Base-by-base conservation (phyloP, 2,888 invertebrate species). In the Asteroscopus sphinx region DNA sequence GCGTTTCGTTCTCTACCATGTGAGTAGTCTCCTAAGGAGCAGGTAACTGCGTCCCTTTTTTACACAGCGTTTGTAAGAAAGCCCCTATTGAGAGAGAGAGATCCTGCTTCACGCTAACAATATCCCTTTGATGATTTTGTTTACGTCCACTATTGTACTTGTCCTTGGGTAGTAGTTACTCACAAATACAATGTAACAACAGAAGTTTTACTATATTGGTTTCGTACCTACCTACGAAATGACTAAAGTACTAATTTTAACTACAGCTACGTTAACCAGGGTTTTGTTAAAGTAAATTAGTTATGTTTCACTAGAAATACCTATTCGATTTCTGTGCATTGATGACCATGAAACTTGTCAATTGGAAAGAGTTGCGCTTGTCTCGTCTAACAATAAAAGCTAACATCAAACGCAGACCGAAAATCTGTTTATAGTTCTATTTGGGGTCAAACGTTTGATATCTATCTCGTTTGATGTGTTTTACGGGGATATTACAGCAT, bases 1-100 rank as follows among this genome's bases (percentile, higher is more conserved):
- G 59, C 21, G 33, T 48, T 61, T 36, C 57, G 56, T 26, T 63
- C 35, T 54, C 44, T 45, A 39, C 54, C 46, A 51, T 57, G 21
- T 49, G 48, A 61, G 4, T 21, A 21, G 39, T 59, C 28, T 45
- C 26, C 44, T 46, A 55, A 71, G 71, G 79, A 83, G 88, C 92
- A 91, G 91, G 92, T 93, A 93, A 86, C 85, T 79, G 80, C 85
- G 86, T 86, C 91, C 91, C 80, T 90, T 92, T 92, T 92, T 91
- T 89, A 80, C 77, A 65, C 72, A 68, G n/a, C 54, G 42, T 42
- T 44, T 76, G 76, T 80, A 85, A 80, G 82, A 81, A 81, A 83
- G 81, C 77, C 79, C 82, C 85, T 84, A 80, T 85, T 68, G 28
- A 28, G 28, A 28, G 17, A 21, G 60, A 76, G 30, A 64, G 61